These are phyloP conservation scores for Myathropa florea DNA, from an alignment of 2,888 invertebrate species.

Conservation along the genomic window DNA sequence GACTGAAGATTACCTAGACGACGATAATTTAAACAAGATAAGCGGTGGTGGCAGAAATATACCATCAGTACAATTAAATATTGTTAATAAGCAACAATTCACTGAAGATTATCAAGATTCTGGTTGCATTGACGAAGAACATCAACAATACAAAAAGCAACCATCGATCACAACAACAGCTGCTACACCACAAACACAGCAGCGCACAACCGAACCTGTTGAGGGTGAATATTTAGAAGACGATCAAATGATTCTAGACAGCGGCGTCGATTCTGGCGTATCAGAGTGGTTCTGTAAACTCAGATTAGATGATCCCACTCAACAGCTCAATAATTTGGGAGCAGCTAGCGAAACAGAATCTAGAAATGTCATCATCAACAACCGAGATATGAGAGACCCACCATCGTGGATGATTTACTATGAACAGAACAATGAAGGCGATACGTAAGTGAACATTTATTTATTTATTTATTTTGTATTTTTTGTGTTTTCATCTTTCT, in stretches of 20 bases:
- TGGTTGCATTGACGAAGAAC: conserved; percentile 74
- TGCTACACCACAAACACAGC: conserved; percentile 67
- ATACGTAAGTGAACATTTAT: conserved; percentile 87
- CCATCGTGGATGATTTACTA: conserved; percentile 86
- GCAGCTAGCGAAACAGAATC: conserved; percentile 26
- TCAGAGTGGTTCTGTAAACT: conserved; percentile 85
- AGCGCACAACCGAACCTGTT: conserved; percentile 44
- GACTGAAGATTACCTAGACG: conserved; percentile 56
- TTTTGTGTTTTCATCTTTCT: background rate
- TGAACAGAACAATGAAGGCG: conserved; percentile 91
- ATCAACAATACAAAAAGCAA: conserved; percentile 7
- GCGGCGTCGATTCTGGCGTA: conserved; percentile 84
- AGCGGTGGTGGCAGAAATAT: conserved; percentile 18
- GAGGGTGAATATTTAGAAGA: conserved; percentile 52
- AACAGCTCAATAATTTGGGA: conserved; percentile 66
- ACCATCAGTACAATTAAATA: conserved; percentile 58
- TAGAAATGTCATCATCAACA: conserved; percentile 3
- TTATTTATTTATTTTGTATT: background rate
- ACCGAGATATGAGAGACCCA: conserved; percentile 72
- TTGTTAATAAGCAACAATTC: conserved; percentile 26
- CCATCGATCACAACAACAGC: conserved; percentile 56
- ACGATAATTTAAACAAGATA: conserved; percentile 72
- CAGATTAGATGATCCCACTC: conserved; percentile 80
- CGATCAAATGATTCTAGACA: conserved; percentile 83
- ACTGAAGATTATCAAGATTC: conserved; percentile 72